phyloP scores from a whole-genome alignment of 2,888 invertebrate species.

The Clostera curtula region DNA sequence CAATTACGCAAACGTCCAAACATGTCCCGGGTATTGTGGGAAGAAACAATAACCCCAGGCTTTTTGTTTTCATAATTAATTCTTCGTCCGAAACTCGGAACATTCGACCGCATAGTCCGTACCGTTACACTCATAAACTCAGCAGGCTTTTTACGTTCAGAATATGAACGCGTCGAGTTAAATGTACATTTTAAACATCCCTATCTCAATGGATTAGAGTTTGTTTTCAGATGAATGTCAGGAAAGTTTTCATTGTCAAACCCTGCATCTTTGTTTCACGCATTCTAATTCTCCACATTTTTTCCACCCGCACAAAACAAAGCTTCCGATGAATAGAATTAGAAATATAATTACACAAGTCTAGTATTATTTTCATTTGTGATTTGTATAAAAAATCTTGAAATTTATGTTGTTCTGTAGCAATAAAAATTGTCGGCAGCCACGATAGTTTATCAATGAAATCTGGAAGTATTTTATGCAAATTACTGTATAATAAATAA shows the following conservation, averaged over 20 bases:
- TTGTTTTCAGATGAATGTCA: slow-evolving; percentile 10
- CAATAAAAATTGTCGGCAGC: slow-evolving; percentile 14
- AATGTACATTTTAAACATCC: slow-evolving; percentile 8
- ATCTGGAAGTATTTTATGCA: no score
- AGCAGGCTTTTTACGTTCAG: slow-evolving; percentile 34
- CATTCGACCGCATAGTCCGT: slow-evolving; percentile 51
- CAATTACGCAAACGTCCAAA: slow-evolving; percentile 72
- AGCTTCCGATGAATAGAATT: slow-evolving; percentile 42
- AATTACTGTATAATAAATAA: no score
- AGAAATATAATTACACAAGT: slow-evolving; percentile 39
- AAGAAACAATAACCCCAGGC: slow-evolving; percentile 58
- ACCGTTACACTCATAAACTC: slow-evolving; percentile 64
- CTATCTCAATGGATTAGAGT: slow-evolving; percentile 20
- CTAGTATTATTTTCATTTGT: slow-evolving; percentile 33
- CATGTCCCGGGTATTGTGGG: slow-evolving; percentile 44
- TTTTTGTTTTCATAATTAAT: slow-evolving; percentile 69
- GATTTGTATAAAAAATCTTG: slow-evolving; percentile 34
- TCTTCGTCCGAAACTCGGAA: slow-evolving; percentile 47
- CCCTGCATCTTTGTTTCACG: slow-evolving; percentile 40
- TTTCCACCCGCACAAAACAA: slow-evolving; percentile 49
- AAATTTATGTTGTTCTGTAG: slow-evolving; percentile 18
- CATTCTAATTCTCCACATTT: slow-evolving; percentile 48
- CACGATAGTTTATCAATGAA: slow-evolving; percentile 7
- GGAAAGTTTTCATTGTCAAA: slow-evolving; percentile 11
- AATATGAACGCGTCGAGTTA: slow-evolving; percentile 27